Evolutionary conservation across 2,113 vertebrate species (phyloP), one percentile per base, ranked within the genome.

Genomic region (Lanius ludovicianus): DNA sequence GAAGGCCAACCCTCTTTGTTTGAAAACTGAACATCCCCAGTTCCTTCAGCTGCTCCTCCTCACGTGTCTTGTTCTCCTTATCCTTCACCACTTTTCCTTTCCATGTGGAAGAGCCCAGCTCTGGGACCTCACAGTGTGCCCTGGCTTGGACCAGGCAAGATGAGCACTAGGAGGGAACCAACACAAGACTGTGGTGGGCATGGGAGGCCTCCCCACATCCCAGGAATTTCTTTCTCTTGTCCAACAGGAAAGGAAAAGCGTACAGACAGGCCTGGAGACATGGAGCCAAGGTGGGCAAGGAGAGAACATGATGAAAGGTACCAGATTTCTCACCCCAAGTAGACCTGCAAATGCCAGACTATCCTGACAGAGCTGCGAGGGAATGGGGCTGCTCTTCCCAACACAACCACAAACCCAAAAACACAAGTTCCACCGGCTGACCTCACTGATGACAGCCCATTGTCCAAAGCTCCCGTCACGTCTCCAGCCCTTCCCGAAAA

Each of bases 1-100:
- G 10, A 6, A 77, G 2, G 28, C 6, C 6, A 33, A 7, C 2
- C 2, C 1, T 13, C 14, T 20, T 41, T 1, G 9, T 20, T 17
- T 33, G 10, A 27, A 41, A 62, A 62, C 2, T 27, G 1, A 50
- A 41, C 8, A 27, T 20, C 22, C 8, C 5, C 22, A 41, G 3
- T 20, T 49, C 31, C 10, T 16, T 57, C 24, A 39, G 7, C 16
- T 39, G 7, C 7, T 41, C 35, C 22, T 50, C 16, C 28, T 62
- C 28, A 33, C 7, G 2, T 11, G 2, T 21, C 17, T 25, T 62
- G 4, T 13, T 41, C 19, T 75, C 11, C 15, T 77, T 41, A 33
- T 15, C 35, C 7, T 21, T 41, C 35, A 50, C 13, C 35, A 31
- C 1, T 39, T 33, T 49, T 10, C 28, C 6, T 25, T 33, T 20